phyloP scores from a whole-genome alignment of 1,140 invertebrate species.

The Phenacoccus solenopsis region DNA sequence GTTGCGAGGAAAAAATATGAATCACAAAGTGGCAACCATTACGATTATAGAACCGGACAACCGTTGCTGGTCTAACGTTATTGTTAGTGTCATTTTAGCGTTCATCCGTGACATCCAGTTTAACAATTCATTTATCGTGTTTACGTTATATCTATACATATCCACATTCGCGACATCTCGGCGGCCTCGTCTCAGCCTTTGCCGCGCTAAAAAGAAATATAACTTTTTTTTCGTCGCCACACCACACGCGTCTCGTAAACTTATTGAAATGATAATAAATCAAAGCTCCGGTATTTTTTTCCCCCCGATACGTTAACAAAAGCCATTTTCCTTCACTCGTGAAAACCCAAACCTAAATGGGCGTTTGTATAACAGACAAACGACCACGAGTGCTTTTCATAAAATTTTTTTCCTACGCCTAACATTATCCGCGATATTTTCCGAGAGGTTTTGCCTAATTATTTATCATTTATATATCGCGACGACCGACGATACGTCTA shows the following conservation, averaged over 20 bases:
- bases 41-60: constrained; percentile 1
- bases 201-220: neutral
- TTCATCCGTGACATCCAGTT: constrained; percentile 1
- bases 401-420: too few species aligned
- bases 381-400: too few species aligned
- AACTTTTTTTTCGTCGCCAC: neutral
- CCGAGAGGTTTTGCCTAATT: too few species aligned
- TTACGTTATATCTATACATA: too few species aligned
- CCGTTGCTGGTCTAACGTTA: neutral
- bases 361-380: too few species aligned
- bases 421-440: too few species aligned
- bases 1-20: neutral
- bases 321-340: neutral
- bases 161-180: neutral
- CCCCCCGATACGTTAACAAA: neutral
- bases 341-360: too few species aligned
- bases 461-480: neutral
- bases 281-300: neutral
- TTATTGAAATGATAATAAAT: constrained; percentile 4
- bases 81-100: constrained; percentile 1
- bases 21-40: constrained; percentile 1
- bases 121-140: neutral
- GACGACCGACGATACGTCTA: neutral
- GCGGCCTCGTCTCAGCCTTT: neutral
- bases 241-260: neutral